Evolutionary conservation across 2,113 vertebrate genomes (phyloP), one percentile per base, ranked within the genome.

Genomic region (Hipposideros armiger): DNA sequence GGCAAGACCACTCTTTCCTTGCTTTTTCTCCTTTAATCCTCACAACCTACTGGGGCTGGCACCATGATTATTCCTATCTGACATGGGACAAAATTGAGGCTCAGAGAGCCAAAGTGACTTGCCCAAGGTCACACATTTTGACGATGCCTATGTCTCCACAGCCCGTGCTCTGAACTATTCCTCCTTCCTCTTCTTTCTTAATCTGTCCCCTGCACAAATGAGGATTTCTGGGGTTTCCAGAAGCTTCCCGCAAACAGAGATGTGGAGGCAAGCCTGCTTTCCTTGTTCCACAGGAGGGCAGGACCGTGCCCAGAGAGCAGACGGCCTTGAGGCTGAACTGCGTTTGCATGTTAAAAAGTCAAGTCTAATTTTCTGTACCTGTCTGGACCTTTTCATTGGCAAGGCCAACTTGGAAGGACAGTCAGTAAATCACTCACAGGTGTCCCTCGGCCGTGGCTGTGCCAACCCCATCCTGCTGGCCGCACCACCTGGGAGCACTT

Each of bases 261-360:
- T 2, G 42, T 52, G 60, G 40, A 93, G 67, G 77, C n/a, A 69
- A 10, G 0, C 58, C 92, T 89, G 11, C 5, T 5, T 19, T 93
- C 90, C 88, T 62, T 91, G 74, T 42, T 87, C 85, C 36, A 64
- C 5, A 32, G 72, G 72, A 93, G 80, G 52, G 81, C 7, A 42
- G 67, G 40, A 74, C 81, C 74, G 60, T 70, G 72, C 94, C 84
- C 47, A 67, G 42, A 77, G 84, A 77, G 32, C 72, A 50, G 52
- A 45, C 54, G n/a, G 45, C 69, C 72, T 78, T 88, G 73, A 28
- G 16, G 42, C 90, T 96, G 87, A 96, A 66, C 84, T 96, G 97
- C 13, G 17, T 90, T 94, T 98, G 72, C 58, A 62, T 94, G 89
- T 98, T 93, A 94, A 96, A 97, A 98, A 98, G 88, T 95, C 97